Evolutionary conservation across 2,113 vertebrate genomes (phyloP).

Genomic region (Cyrtonyx montezumae): DNA sequence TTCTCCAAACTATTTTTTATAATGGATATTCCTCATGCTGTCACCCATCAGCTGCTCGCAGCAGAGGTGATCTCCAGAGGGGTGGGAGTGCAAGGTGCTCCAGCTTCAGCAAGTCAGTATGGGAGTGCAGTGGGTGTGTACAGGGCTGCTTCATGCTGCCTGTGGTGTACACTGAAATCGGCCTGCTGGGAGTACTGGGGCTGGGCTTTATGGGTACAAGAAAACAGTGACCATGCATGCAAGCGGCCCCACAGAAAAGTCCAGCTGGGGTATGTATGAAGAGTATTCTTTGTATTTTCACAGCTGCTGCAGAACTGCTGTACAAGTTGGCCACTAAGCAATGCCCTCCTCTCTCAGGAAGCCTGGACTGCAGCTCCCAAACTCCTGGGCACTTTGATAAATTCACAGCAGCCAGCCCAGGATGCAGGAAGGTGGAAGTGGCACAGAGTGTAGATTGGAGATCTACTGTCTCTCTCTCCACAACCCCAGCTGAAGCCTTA

Average conservation of each 20-base stretch:
- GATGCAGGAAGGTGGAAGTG: neutral
- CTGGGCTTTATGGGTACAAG: neutral
- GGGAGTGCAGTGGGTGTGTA: accelerated
- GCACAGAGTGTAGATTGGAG: neutral
- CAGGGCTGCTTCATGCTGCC: neutral
- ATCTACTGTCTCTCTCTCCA: neutral
- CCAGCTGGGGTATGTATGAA: neutral
- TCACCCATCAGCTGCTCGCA: neutral
- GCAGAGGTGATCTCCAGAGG: neutral
- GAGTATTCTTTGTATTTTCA: neutral
- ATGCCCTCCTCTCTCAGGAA: neutral
- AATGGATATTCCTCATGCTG: neutral
- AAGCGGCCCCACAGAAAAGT: neutral
- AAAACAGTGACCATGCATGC: neutral
- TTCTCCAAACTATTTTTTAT: neutral
- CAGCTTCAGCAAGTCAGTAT: neutral
- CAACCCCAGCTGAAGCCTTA: neutral
- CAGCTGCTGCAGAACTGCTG: neutral
- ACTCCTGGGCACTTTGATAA: neutral
- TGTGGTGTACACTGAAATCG: accelerated
- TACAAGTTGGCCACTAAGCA: neutral
- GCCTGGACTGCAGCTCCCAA: neutral
- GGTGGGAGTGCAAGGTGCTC: neutral
- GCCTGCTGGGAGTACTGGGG: neutral
- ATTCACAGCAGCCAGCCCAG: neutral